These are phyloP conservation scores for Drosophila cracens DNA, from an alignment of 2,888 invertebrate species.

Conservation along the genomic window DNA sequence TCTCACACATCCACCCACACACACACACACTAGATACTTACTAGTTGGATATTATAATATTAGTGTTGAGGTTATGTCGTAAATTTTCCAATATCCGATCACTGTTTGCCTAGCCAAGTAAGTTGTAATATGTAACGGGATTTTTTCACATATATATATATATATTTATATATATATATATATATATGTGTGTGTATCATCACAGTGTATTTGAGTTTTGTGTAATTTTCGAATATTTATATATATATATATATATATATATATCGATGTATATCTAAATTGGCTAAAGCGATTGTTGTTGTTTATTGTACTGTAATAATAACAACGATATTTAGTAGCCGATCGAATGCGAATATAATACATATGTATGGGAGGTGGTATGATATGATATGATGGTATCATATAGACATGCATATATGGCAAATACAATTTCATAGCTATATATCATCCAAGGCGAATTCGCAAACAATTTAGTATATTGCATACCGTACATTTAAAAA, in stretches of 20 bases:
- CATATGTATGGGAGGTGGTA: slow-evolving; percentile 28
- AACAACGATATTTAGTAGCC: slow-evolving; percentile 21
- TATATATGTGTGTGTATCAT: slow-evolving; percentile 6
- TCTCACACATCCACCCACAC: slow-evolving; percentile 15
- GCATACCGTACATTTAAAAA: slow-evolving; percentile 46
- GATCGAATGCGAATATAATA: slow-evolving; percentile 30
- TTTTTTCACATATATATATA: slow-evolving; percentile 27
- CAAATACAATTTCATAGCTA: slow-evolving; percentile 46
- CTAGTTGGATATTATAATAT: slow-evolving; percentile 55
- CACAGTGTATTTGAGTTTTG: slow-evolving; percentile 28
- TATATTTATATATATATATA: slow-evolving; percentile 18
- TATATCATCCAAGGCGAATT: slow-evolving; percentile 45
- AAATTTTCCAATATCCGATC: slow-evolving; percentile 72
- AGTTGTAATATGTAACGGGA: slow-evolving; percentile 49
- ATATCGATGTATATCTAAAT: slow-evolving; percentile 32
- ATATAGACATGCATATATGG: slow-evolving; percentile 25
- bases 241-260: slow-evolving; percentile 2
- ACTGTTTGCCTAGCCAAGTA: slow-evolving; percentile 69
- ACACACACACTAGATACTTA: slow-evolving; percentile 28
- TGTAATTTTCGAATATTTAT: slow-evolving; percentile 8
- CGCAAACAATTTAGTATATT: slow-evolving; percentile 59
- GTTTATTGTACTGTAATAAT: slow-evolving; percentile 25
- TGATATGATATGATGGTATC: slow-evolving; percentile 22
- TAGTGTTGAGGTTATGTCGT: slow-evolving; percentile 72
- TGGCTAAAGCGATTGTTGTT: slow-evolving; percentile 53